These are phyloP conservation scores for Lasioglossum lativentre DNA, from an alignment of 2,888 invertebrate species.

Conservation along the genomic window DNA sequence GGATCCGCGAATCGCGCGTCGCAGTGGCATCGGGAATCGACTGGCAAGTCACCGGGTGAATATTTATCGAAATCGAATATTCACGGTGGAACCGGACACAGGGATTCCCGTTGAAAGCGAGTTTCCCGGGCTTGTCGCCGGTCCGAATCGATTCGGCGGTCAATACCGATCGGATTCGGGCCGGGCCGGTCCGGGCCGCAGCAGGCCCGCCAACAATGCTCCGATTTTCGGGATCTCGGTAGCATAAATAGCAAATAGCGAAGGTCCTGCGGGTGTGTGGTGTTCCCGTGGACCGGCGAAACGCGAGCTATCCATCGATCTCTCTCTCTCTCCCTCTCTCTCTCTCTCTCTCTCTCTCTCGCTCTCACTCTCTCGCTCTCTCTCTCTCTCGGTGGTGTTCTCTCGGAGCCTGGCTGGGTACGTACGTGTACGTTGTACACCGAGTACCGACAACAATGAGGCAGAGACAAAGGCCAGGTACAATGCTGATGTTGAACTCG, in stretches of 20 bases:
- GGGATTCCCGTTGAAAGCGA: constrained; percentile 51
- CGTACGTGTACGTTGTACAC: constrained; percentile 73
- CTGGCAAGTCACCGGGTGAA: neutral
- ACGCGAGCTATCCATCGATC: constrained; percentile 51
- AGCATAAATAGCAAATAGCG: constrained; percentile 69
- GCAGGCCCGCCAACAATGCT: constrained; percentile 60
- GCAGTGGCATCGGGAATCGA: neutral
- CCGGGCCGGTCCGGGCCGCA: constrained; percentile 38
- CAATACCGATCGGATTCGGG: constrained; percentile 23
- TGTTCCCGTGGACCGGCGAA: constrained; percentile 51
- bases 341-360: neutral
- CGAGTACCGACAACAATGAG: constrained; percentile 83
- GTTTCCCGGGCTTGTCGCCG: constrained; percentile 51
- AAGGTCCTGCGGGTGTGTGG: constrained; percentile 63
- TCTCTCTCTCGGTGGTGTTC: neutral
- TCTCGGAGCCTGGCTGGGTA: constrained; percentile 35
- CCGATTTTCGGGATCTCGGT: constrained; percentile 73
- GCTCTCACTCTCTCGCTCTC: no score
- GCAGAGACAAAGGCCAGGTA: constrained; percentile 83
- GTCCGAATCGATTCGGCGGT: constrained; percentile 9
- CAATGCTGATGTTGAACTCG: constrained; percentile 84
- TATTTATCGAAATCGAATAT: constrained; percentile 60
- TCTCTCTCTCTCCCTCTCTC: neutral
- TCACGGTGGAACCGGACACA: constrained; percentile 42
- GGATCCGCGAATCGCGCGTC: neutral